These are phyloP conservation scores for Toxonevra muliebris DNA, from an alignment of 2,888 invertebrate species.

Conservation along the genomic window DNA sequence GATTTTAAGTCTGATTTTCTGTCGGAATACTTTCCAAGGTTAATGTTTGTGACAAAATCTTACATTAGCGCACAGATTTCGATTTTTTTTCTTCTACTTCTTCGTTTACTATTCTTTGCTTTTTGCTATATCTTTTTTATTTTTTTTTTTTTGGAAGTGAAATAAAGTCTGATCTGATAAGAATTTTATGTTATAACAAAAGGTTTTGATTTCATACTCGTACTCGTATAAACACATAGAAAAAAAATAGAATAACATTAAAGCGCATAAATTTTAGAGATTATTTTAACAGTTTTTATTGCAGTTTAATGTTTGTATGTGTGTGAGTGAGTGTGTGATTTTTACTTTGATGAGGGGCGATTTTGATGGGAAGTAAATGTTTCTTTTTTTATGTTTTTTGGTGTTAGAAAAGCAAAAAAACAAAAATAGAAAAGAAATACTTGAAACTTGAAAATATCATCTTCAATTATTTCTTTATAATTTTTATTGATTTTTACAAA, in stretches of 20 bases:
- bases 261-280: constrained; percentile 14
- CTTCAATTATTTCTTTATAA: too few species aligned
- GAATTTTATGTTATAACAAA: constrained; percentile 18
- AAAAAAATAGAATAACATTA: constrained; percentile 1
- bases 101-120: neutral
- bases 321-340: constrained; percentile 26
- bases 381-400: too few species aligned
- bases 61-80: constrained; percentile 30
- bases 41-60: constrained; percentile 31
- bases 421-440: too few species aligned
- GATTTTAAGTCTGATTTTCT: neutral
- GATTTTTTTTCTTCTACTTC: neutral
- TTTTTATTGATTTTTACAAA: too few species aligned
- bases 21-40: constrained; percentile 28
- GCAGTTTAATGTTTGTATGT: constrained; percentile 2
- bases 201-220: constrained; percentile 12
- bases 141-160: constrained; percentile 6
- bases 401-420: too few species aligned
- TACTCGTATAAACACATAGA: too few species aligned
- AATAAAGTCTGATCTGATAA: constrained; percentile 28
- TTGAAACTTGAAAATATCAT: too few species aligned
- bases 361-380: too few species aligned
- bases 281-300: constrained; percentile 18
- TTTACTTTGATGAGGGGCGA: neutral
- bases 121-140: neutral